phyloP scores from a whole-genome alignment of 1,140 invertebrate genomes.

The Pantala flavescens region DNA sequence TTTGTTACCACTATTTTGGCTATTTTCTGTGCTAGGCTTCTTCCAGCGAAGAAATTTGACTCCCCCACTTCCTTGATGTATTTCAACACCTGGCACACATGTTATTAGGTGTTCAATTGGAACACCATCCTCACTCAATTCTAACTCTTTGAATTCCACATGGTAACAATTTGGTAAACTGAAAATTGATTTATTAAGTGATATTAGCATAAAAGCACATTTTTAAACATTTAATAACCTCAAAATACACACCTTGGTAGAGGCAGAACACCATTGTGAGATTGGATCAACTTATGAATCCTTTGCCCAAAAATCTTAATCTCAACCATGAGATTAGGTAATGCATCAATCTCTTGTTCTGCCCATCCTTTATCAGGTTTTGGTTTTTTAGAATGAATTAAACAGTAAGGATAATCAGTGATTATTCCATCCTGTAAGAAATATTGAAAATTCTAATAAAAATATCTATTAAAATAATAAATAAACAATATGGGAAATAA shows the following conservation, averaged over 20 bases:
- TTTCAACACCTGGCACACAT: conserved; percentile 63
- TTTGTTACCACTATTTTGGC: conserved; percentile 29
- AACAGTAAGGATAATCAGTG: conserved; percentile 30
- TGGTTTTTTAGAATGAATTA: conserved; percentile 33
- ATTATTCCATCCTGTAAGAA: conserved; percentile 13
- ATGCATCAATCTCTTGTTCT: conserved; percentile 52
- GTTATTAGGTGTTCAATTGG: conserved; percentile 75
- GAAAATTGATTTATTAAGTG: conserved; percentile 24
- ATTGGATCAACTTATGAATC: conserved; percentile 52
- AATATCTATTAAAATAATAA: background rate
- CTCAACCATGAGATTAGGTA: conserved; percentile 63
- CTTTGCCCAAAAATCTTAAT: conserved; percentile 51
- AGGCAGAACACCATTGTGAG: conserved; percentile 59
- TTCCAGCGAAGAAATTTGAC: conserved; percentile 18
- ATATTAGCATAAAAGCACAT: conserved; percentile 23
- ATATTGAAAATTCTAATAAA: background rate
- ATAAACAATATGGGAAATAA: background rate
- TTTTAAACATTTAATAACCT: conserved; percentile 26
- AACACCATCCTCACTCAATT: conserved; percentile 52
- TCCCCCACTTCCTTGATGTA: conserved; percentile 33
- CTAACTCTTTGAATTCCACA: conserved; percentile 51
- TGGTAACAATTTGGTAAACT: conserved; percentile 71
- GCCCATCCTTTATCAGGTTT: conserved; percentile 58
- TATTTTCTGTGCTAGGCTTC: conserved; percentile 37
- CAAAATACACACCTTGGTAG: conserved; percentile 48